These are phyloP conservation scores for Chaenogobius annularis DNA, from an alignment of 2,113 vertebrate species.

Conservation along the genomic window DNA sequence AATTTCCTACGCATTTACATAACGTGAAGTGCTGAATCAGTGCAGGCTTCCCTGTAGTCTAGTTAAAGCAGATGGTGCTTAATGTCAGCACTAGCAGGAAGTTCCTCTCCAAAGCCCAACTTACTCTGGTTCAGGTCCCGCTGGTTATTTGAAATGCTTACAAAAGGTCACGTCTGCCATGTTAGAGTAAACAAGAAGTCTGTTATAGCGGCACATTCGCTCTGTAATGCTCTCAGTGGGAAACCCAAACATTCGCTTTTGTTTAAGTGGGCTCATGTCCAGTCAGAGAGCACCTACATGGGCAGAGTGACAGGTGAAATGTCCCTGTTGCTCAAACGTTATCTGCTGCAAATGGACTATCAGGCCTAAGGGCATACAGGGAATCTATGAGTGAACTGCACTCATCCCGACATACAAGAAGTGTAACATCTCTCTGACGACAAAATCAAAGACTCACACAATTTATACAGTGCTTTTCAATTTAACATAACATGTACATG, in stretches of 20 bases:
- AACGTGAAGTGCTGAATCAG: conserved; percentile 41
- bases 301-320: conserved; percentile 67
- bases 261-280: conserved; percentile 68
- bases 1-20: conserved; percentile 20
- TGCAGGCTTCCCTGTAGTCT: conserved; percentile 39
- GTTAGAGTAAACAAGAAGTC: conserved; percentile 64
- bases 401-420: conserved; percentile 41
- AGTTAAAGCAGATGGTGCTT: conserved; percentile 69
- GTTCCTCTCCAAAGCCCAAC: conserved; percentile 59
- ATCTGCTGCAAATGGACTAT: conserved; percentile 60
- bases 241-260: conserved; percentile 50
- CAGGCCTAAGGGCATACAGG: conserved; percentile 57
- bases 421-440: background rate
- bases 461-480: background rate
- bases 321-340: conserved; percentile 40
- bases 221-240: conserved; percentile 58
- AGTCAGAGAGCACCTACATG: conserved; percentile 57
- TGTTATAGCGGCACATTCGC: conserved; percentile 55
- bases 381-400: conserved; percentile 40
- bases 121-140: conserved; percentile 57
- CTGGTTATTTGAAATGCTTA: conserved; percentile 61
- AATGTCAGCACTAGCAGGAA: conserved; percentile 64
- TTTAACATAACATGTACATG: background rate
- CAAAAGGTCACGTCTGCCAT: conserved; percentile 71
- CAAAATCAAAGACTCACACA: background rate